Evolutionary conservation across 1,140 invertebrate genomes (phyloP).

Genomic region (Colletes latitarsis): DNA sequence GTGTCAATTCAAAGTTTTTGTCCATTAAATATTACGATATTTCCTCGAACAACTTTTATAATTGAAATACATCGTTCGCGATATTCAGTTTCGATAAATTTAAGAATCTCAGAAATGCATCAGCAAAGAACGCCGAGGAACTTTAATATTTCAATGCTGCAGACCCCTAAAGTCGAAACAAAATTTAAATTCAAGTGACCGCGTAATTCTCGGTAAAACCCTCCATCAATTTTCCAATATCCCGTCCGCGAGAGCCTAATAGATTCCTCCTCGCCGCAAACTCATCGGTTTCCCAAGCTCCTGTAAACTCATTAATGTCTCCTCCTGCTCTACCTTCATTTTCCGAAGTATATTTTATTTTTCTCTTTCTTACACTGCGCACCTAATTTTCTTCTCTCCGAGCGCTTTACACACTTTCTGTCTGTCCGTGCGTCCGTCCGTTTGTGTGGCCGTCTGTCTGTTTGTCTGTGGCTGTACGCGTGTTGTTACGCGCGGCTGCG

Average conservation of each 20-base stretch:
- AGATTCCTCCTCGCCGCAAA: constrained; percentile 14
- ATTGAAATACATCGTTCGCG: too few relatives aligned
- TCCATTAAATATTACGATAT: too few relatives aligned
- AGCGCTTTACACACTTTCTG: constrained; percentile 11
- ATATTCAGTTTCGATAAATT: neutral
- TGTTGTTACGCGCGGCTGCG: constrained; percentile 3
- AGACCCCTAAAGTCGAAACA: neutral
- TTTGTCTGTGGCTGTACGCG: constrained; percentile 50
- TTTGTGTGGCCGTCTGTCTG: constrained; percentile 50
- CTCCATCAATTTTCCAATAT: constrained; percentile 35
- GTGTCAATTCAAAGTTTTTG: neutral
- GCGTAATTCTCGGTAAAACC: constrained; percentile 17
- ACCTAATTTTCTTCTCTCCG: constrained; percentile 22
- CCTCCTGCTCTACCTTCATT: neutral
- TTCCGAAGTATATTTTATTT: constrained; percentile 26
- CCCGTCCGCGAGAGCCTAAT: constrained; percentile 9
- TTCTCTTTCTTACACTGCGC: neutral
- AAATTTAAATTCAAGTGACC: constrained; percentile 25
- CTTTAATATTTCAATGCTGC: neutral
- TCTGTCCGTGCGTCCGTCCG: constrained; percentile 41
- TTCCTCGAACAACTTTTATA: too few relatives aligned
- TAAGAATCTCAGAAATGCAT: neutral
- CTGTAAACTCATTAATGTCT: constrained; percentile 54
- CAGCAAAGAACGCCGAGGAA: neutral
- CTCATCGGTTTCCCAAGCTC: constrained; percentile 31